Evolutionary conservation across 1,140 invertebrate species (phyloP).

Genomic region (Euwallacea similis): DNA sequence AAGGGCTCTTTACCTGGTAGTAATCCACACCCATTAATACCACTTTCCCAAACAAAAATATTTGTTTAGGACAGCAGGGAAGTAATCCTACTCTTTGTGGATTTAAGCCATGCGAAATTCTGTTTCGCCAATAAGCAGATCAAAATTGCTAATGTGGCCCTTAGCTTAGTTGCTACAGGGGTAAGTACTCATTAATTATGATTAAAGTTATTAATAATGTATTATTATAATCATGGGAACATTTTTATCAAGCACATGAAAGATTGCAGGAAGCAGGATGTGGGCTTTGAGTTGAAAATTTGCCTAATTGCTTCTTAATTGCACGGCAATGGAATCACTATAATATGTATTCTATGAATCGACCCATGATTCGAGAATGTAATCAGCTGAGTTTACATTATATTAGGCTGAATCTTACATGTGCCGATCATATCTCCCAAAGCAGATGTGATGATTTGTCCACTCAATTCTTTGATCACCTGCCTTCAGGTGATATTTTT

Average conservation of each 20-base stretch:
- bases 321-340: too few relatives aligned
- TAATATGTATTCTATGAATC: too few relatives aligned
- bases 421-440: background rate
- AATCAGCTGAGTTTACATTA: conserved; percentile 17
- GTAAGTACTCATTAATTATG: too few relatives aligned
- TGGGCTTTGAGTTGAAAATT: too few relatives aligned
- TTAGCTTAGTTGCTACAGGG: too few relatives aligned
- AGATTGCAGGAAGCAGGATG: conserved; percentile 1
- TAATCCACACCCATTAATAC: too few relatives aligned
- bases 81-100: background rate
- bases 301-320: too few relatives aligned
- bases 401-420: too few relatives aligned
- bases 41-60: background rate
- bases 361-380: background rate
- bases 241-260: background rate
- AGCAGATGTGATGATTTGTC: conserved; percentile 10
- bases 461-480: conserved; percentile 10
- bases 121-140: conserved; percentile 12
- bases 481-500: conserved; percentile 8
- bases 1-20: too few relatives aligned
- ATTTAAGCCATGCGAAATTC: conserved; percentile 11
- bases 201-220: too few relatives aligned
- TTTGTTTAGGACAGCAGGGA: background rate
- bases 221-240: conserved; percentile 9
- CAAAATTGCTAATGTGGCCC: background rate